Evolutionary conservation across 2,888 invertebrate genomes (phyloP).

Genomic region (Galerucella nymphaeae): DNA sequence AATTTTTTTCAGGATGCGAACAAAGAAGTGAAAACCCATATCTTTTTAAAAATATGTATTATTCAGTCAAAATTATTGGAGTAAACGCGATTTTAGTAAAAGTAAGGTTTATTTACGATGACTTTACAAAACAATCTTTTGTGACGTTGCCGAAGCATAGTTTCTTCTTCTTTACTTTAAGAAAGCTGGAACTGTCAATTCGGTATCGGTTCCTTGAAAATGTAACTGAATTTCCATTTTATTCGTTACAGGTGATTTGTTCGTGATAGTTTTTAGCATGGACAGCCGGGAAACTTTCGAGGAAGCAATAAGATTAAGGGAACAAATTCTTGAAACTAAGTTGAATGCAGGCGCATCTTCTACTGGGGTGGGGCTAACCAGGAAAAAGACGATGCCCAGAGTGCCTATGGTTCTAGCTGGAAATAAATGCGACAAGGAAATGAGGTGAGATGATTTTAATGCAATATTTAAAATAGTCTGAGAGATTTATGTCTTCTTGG

Average conservation of each 20-base stretch:
- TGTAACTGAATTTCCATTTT: background rate
- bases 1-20: no score
- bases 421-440: conserved; percentile 87
- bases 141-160: no score
- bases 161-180: no score
- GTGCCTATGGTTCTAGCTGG: conserved; percentile 90
- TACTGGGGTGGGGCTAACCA: conserved; percentile 65
- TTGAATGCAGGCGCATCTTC: conserved; percentile 76
- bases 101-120: no score
- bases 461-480: no score
- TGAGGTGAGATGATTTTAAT: conserved; percentile 77
- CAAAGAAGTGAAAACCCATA: no score
- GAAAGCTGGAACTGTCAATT: no score
- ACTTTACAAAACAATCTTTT: no score
- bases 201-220: background rate
- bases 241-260: conserved; percentile 63
- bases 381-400: conserved; percentile 73
- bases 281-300: conserved; percentile 87
- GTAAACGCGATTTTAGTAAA: no score
- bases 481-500: no score
- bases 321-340: conserved; percentile 87
- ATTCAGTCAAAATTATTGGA: no score
- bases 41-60: no score
- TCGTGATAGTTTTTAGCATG: conserved; percentile 86
- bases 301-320: conserved; percentile 82